Percentiles rank a stretch among this genome's conserved stretches.
phyloP scores from a whole-genome alignment of 2,113 vertebrate genomes.

The Hystrix cristata region DNA sequence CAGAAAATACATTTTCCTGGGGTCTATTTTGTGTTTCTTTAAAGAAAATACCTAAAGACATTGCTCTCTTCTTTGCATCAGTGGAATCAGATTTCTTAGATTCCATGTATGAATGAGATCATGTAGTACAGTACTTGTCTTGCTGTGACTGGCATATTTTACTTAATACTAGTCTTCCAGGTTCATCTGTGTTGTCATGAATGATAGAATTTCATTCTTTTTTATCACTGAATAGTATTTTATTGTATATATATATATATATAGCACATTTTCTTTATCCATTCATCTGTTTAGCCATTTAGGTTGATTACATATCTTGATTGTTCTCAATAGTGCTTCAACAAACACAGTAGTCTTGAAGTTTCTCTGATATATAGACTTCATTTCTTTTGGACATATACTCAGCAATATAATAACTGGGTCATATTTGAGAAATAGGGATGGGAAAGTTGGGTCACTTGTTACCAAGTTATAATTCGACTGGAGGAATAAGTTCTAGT shows the following conservation, averaged over 20 bases:
- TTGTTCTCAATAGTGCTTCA: not conserved
- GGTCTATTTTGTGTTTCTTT: conserved; percentile 1
- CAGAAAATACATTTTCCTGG: conserved; percentile 32
- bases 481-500: not conserved
- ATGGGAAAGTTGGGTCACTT: not conserved
- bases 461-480: not conserved
- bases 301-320: too few species aligned
- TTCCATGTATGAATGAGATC: not conserved
- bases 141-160: not conserved
- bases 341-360: not conserved
- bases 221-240: not conserved
- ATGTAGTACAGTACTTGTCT: not conserved
- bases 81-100: not conserved
- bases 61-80: not conserved
- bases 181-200: not conserved
- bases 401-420: not conserved
- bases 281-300: not conserved
- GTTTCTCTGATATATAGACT: not conserved
- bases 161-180: not conserved
- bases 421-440: not conserved
- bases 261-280: not conserved
- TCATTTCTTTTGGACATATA: not conserved
- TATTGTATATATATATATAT: not conserved
- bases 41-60: not conserved
- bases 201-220: not conserved